Percentiles rank a stretch among this genome's conserved stretches.
Evolutionary conservation across 1,140 invertebrate species (phyloP).

Genomic region (Aphelinus atriplicis): DNA sequence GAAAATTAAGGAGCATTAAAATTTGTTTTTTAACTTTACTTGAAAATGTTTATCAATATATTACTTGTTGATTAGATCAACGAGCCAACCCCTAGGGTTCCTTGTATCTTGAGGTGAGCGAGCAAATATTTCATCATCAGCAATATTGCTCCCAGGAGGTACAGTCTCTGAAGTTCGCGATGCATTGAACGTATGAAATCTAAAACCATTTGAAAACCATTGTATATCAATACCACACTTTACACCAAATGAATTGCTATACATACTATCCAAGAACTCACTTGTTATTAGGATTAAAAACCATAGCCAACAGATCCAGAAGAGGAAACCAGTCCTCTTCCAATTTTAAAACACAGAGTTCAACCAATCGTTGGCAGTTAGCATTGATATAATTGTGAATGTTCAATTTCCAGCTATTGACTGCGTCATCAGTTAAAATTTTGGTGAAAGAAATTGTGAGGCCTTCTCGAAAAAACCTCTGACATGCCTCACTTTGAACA

Average conservation of each 20-base stretch:
- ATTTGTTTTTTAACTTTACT: slow-evolving; percentile 16
- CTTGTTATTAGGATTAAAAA: slow-evolving; percentile 94
- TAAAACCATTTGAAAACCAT: slow-evolving; percentile 57
- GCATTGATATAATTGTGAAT: slow-evolving; percentile 95
- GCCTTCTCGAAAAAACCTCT: slow-evolving; percentile 94
- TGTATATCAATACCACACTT: slow-evolving; percentile 13
- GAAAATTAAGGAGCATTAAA: slow-evolving; percentile 45
- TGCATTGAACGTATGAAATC: slow-evolving; percentile 94
- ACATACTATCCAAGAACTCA: slow-evolving; percentile 59
- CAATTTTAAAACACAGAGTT: slow-evolving; percentile 90
- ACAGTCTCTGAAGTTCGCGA: slow-evolving; percentile 84
- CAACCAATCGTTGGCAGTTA: slow-evolving; percentile 91
- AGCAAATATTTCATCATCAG: slow-evolving; percentile 84
- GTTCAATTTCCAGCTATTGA: slow-evolving; percentile 96
- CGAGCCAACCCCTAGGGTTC: slow-evolving; percentile 89
- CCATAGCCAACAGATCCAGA: slow-evolving; percentile 91
- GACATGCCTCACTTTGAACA: slow-evolving; percentile 88
- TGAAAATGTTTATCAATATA: slow-evolving; percentile 42
- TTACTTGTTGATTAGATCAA: slow-evolving; percentile 92
- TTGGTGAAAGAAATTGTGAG: slow-evolving; percentile 96
- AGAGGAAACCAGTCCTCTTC: slow-evolving; percentile 93
- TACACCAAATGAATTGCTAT: background rate
- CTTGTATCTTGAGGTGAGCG: slow-evolving; percentile 79
- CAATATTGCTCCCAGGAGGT: slow-evolving; percentile 69
- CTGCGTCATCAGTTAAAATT: slow-evolving; percentile 97